Base-by-base conservation (phyloP, 2,888 invertebrate species). In the Rotaria sp. region DNA sequence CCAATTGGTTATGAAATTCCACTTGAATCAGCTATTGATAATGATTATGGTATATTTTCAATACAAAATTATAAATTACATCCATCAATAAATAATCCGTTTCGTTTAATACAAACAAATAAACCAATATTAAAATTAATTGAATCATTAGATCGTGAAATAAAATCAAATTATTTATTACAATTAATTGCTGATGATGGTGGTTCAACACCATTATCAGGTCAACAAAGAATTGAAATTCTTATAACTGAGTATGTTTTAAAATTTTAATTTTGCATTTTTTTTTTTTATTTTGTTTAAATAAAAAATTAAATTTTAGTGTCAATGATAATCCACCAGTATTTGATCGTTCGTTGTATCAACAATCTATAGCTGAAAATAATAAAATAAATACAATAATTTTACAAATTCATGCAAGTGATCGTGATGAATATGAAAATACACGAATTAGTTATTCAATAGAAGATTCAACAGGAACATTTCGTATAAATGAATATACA, bases 1-100 rank as follows among this genome's bases (percentile, higher is more conserved):
- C 86, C 86, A 5, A 59, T 86, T 24, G 86, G 86, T 26, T 86
- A 85, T 38, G 75, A 75, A 84, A 80, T 86, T 48, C 80, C 86
- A 10, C 41, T 86, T 26, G 86, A 86, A 84, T 55, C 84, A 35
- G 86, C 86, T n/a, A 45, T 74, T 59, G 86, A 86, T 30, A 75
- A 52, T 26, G 86, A 86, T 38, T 52, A 84, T 24, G 59, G 84
- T 50, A 45, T 41, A 13, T 75, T 67, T 26, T 80, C 86, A 30
- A 45, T 86, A 24, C 85, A 86, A 59, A 85, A 75, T 50, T 86
- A 86, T 41, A 80, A 85, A 38, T 26, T 86, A 80, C 80, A 80
- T 45, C 80, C 80, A 80, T 45, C n/a, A 8, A 18, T 80, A 10
- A 75, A 57, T 11, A 50, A 80, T 26, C 84, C 84, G 24, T 86